Percentiles rank a stretch among this genome's conserved stretches.
Evolutionary conservation across 2,888 invertebrate species (phyloP).

Genomic region (Flexamia atlantica): DNA sequence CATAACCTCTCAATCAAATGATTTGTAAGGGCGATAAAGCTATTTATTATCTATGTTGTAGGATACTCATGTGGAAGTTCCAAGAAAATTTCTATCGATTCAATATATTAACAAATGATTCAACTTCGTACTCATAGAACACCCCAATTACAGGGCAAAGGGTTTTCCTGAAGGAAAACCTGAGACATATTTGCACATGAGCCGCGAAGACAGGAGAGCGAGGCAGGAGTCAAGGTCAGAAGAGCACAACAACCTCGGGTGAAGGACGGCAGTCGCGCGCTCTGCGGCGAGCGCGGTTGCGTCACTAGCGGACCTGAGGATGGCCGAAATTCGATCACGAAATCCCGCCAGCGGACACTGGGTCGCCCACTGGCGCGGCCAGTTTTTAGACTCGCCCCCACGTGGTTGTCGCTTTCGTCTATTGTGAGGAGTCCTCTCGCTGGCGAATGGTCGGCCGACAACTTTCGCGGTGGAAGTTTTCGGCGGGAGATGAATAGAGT

Average conservation of each 20-base stretch:
- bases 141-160: too few species aligned
- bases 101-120: too few species aligned
- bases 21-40: too few species aligned
- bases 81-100: too few species aligned
- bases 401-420: not conserved
- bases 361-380: not conserved
- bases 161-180: too few species aligned
- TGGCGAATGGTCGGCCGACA: not conserved
- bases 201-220: not conserved
- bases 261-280: slow-evolving; percentile 26
- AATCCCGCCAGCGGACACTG: not conserved
- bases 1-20: too few species aligned
- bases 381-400: not conserved
- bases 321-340: slow-evolving; percentile 38
- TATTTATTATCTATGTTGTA: too few species aligned
- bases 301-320: slow-evolving; percentile 19
- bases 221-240: slow-evolving; percentile 28
- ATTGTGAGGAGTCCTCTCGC: not conserved
- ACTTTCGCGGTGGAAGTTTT: not conserved
- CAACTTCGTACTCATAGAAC: too few species aligned
- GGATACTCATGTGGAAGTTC: too few species aligned
- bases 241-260: slow-evolving; percentile 51
- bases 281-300: not conserved
- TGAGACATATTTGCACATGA: too few species aligned
- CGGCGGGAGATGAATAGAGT: not conserved